Evolutionary conservation across 1,140 invertebrate genomes (phyloP).

Genomic region (Pseudomyrmex gracilis): DNA sequence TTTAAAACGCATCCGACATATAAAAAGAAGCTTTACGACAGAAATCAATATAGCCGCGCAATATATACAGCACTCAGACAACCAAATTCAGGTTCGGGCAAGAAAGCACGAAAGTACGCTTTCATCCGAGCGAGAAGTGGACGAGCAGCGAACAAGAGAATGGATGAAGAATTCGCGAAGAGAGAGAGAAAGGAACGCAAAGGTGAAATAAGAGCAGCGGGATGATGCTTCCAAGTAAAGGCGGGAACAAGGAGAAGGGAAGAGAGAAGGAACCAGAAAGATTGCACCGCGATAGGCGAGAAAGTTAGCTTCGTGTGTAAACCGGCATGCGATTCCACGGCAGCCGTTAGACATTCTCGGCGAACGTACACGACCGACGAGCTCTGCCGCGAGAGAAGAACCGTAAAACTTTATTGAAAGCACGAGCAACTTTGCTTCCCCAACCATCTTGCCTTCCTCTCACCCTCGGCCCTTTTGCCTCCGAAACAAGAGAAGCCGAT

Average conservation of each 20-base stretch:
- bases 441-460: neutral
- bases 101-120: constrained; percentile 12
- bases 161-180: constrained; percentile 35
- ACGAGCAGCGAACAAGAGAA: neutral
- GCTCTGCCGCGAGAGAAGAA: constrained; percentile 46
- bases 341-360: constrained; percentile 47
- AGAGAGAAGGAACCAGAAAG: constrained; percentile 25
- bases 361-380: constrained; percentile 8
- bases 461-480: neutral
- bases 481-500: constrained; percentile 3
- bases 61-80: constrained; percentile 30
- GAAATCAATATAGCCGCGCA: constrained; percentile 42
- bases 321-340: constrained; percentile 54
- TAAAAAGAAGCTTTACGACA: constrained; percentile 28
- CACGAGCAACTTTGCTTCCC: constrained; percentile 30
- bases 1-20: neutral
- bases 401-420: constrained; percentile 63
- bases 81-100: neutral
- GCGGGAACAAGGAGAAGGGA: neutral
- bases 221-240: constrained; percentile 1
- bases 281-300: constrained; percentile 52
- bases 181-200: constrained; percentile 13
- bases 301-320: constrained; percentile 57
- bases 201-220: constrained; percentile 46
- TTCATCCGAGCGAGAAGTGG: neutral